Evolutionary conservation across 1,140 invertebrate genomes (phyloP).

Genomic region (Zaprionus ghesquierei): DNA sequence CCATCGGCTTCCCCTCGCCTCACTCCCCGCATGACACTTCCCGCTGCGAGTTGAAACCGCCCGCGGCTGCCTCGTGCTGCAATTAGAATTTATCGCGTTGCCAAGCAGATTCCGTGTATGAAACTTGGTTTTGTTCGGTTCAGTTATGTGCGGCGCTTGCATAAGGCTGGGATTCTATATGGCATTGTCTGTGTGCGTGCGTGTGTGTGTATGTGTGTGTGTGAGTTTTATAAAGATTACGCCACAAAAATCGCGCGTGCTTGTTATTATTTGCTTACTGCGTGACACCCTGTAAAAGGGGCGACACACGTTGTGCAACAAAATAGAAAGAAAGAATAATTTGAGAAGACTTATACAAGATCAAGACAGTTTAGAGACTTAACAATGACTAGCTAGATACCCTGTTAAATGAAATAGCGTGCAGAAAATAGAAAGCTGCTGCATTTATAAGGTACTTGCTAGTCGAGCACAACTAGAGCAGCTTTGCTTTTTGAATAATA

Average conservation of each 20-base stretch:
- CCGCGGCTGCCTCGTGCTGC: conserved; percentile 52
- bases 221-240: conserved; percentile 8
- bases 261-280: conserved; percentile 2
- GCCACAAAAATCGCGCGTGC: background rate
- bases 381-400: no score
- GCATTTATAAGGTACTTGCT: background rate
- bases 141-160: conserved; percentile 12
- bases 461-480: background rate
- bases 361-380: no score
- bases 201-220: background rate
- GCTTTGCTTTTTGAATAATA: conserved; percentile 23
- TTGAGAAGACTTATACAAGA: background rate
- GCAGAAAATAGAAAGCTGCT: no score
- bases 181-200: background rate
- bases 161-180: conserved; percentile 22
- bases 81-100: conserved; percentile 73
- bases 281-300: background rate
- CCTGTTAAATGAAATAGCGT: no score
- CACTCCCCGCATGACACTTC: no score
- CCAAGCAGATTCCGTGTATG: conserved; percentile 29
- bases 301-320: background rate
- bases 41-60: conserved; percentile 2
- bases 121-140: conserved; percentile 10
- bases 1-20: conserved; percentile 6
- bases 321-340: background rate